Evolutionary conservation across 2,113 vertebrate genomes (phyloP), one percentile per base, ranked within the genome.

Genomic region (Ovis canadensis): DNA sequence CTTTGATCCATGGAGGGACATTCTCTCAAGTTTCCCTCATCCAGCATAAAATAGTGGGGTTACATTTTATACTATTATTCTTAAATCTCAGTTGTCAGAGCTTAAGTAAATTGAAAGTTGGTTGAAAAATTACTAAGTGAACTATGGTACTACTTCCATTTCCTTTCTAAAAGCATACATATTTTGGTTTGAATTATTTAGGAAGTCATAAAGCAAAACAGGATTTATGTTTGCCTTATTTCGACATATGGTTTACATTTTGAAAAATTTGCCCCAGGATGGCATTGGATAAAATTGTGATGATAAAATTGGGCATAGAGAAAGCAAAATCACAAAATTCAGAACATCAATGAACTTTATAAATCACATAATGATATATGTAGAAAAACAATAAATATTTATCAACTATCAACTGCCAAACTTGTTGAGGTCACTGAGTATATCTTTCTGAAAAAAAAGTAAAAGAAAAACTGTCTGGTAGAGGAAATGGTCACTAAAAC

Each of bases 101-200:
- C 82, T 94, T 91, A 96, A 96, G 96, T 93, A 97, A 95, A 98
- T 87, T 96, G 94, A 97, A 97, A 97, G 91, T 91, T 96, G 55
- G 43, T 94, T 97, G 96, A 97, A 97, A 97, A 97, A 97, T 98
- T 96, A 94, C 96, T 62, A 96, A 94, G 59, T 91, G 96, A 94
- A 95, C 93, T 94, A 89, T 80, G 48, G 86, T 40, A 64, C 45
- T 87, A 78, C 86, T 94, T 94, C 67, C 88, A 87, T 97, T 43
- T 96, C 50, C n/a, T 97, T 94, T 94, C 91, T 89, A 88, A 97
- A 97, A 97, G 93, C 82, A 48, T 94, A 97, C 67, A 83, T 94
- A 97, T 97, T 97, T 97, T 78, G 77, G 82, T 33, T 93, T 98
- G 97, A 98, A 97, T 97, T 98, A 98, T 97, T 97, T 97, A 98